These are phyloP conservation scores for Kuschelorhynchus macadamiae DNA, from an alignment of 2,888 invertebrate genomes.

Conservation along the genomic window DNA sequence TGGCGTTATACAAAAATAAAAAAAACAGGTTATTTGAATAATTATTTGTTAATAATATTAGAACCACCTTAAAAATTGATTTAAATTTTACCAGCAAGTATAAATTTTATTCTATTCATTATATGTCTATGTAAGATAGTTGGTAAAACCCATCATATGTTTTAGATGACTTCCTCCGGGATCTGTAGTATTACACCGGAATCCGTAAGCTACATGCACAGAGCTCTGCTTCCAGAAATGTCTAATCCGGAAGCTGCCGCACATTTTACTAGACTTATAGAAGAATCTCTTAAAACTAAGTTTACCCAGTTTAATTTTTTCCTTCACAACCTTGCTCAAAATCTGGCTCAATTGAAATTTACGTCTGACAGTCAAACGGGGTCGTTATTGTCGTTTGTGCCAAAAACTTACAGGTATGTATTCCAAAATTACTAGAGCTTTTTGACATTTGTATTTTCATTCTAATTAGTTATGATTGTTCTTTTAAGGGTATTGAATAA, in stretches of 20 bases:
- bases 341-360: constrained; percentile 79
- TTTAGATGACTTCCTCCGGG: constrained; percentile 91
- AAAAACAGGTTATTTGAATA: no score
- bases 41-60: no score
- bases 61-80: no score
- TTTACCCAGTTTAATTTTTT: constrained; percentile 99
- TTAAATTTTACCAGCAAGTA: no score
- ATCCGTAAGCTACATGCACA: constrained; percentile 93
- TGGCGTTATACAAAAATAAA: no score
- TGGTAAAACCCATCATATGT: no score
- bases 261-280: constrained; percentile 96
- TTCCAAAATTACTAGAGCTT: constrained; percentile 4
- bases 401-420: constrained; percentile 92
- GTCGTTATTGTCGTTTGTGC: constrained; percentile 92
- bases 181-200: constrained; percentile 93
- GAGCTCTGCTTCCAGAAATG: constrained; percentile 88
- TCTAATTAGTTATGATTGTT: not conserved
- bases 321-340: constrained; percentile 96
- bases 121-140: no score
- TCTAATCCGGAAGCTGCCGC: constrained; percentile 97
- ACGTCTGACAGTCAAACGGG: constrained; percentile 88
- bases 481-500: no score
- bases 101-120: no score
- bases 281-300: constrained; percentile 92
- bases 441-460: not conserved